Evolutionary conservation across 2,888 invertebrate species (phyloP).

Genomic region (Lagria hirta): DNA sequence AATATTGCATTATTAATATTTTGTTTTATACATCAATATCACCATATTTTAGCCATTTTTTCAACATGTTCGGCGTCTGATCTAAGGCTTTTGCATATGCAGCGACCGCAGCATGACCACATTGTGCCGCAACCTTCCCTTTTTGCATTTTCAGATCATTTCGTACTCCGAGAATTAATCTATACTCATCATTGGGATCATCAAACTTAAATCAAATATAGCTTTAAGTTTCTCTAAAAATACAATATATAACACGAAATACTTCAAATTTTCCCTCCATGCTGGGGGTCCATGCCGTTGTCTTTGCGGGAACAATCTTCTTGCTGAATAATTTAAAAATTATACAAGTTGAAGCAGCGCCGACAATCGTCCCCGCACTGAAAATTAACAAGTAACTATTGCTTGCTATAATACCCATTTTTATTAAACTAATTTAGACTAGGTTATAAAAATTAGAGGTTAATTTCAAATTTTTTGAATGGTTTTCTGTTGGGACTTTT

Average conservation of each 20-base stretch:
- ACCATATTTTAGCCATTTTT: slow-evolving; percentile 57
- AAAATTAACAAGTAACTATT: slow-evolving; percentile 44
- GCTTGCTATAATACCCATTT: slow-evolving; percentile 44
- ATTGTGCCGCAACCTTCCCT: slow-evolving; percentile 92
- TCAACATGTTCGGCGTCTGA: slow-evolving; percentile 63
- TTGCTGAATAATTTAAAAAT: slow-evolving; percentile 36
- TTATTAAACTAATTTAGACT: no score
- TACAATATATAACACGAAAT: slow-evolving; percentile 24
- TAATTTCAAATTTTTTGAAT: no score
- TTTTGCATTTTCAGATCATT: slow-evolving; percentile 93
- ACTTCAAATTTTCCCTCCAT: slow-evolving; percentile 50
- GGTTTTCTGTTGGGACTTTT: no score
- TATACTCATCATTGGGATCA: slow-evolving; percentile 61
- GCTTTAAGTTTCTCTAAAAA: neutral
- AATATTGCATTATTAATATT: neutral
- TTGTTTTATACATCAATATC: slow-evolving; percentile 18
- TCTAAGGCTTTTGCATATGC: slow-evolving; percentile 73
- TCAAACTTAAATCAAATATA: slow-evolving; percentile 39
- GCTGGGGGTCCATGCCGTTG: slow-evolving; percentile 37
- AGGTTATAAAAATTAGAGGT: no score
- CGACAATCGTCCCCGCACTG: slow-evolving; percentile 45
- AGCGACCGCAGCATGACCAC: slow-evolving; percentile 90
- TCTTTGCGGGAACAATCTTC: slow-evolving; percentile 26
- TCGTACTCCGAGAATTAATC: slow-evolving; percentile 83
- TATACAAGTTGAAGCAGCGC: slow-evolving; percentile 44